A percentile compares a stretch with the other conserved stretches of the same genome.
Conservation (phyloP, 2,113 vertebrate species). For the Podilymbus podiceps region DNA sequence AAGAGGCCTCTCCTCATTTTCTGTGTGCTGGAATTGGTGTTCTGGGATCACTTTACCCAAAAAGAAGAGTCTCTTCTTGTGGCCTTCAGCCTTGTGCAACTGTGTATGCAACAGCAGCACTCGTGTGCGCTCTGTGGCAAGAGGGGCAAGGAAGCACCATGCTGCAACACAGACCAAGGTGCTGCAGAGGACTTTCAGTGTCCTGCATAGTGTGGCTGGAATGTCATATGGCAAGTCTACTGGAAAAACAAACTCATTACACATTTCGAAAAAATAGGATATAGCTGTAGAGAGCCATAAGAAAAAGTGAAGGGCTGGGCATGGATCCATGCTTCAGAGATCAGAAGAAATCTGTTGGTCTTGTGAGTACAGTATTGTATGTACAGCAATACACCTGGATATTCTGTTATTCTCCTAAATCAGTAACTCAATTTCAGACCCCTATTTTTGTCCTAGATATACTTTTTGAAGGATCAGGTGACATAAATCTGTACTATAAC, state of each 20-base stretch:
- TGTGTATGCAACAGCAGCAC: fast-evolving
- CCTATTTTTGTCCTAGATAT: background rate
- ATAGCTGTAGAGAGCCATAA: background rate
- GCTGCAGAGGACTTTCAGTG: background rate
- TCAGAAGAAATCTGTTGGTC: background rate
- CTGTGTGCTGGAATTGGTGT: background rate
- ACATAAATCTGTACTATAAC: background rate
- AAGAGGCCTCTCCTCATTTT: background rate
- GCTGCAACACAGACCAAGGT: background rate
- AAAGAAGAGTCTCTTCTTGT: background rate
- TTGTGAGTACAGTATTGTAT: background rate
- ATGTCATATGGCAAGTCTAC: background rate
- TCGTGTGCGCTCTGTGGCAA: fast-evolving
- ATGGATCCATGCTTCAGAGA: background rate
- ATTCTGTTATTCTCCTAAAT: background rate
- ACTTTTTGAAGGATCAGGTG: background rate
- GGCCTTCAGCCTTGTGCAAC: background rate
- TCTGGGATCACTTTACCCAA: background rate
- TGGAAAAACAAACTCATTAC: background rate
- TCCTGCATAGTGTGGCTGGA: fast-evolving
- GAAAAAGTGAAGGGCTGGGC: background rate
- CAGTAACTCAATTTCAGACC: background rate
- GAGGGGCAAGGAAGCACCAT: background rate
- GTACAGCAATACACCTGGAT: background rate
- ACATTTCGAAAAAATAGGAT: background rate